Percentiles rank a stretch among this genome's conserved stretches.
These are phyloP conservation scores for Drosophila mimica DNA, from an alignment of 2,888 invertebrate species.

Conservation along the genomic window DNA sequence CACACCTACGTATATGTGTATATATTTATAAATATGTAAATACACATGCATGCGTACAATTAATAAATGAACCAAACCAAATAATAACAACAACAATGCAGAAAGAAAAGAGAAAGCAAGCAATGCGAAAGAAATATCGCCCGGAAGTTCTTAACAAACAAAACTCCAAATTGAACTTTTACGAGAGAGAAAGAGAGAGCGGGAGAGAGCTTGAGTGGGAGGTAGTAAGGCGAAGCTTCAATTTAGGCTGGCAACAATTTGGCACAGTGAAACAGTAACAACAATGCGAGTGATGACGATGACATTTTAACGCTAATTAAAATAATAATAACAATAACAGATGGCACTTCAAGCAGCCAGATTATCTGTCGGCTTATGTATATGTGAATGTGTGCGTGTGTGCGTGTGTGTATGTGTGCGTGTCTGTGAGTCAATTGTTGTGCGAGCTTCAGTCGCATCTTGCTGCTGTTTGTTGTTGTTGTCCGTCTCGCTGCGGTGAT, in stretches of 20 bases:
- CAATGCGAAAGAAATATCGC: slow-evolving; percentile 35
- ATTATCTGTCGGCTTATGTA: slow-evolving; percentile 54
- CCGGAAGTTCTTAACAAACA: slow-evolving; percentile 44
- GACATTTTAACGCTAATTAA: slow-evolving; percentile 77
- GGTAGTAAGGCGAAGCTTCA: slow-evolving; percentile 21
- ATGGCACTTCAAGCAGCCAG: slow-evolving; percentile 74
- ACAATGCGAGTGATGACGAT: slow-evolving; percentile 60
- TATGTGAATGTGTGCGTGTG: slow-evolving; percentile 17
- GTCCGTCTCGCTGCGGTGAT: slow-evolving; percentile 53
- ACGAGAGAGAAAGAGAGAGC: slow-evolving; percentile 3
- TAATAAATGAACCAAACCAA: slow-evolving; percentile 39
- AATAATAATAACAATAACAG: slow-evolving; percentile 74
- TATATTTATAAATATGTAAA: slow-evolving; percentile 5
- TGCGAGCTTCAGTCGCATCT: slow-evolving; percentile 43
- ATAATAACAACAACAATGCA: slow-evolving; percentile 30
- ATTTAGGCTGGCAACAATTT: slow-evolving; percentile 46
- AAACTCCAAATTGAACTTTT: slow-evolving; percentile 19
- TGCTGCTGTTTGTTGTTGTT: slow-evolving; percentile 16
- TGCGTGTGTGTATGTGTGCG: slow-evolving; percentile 48
- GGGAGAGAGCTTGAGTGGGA: neutral
- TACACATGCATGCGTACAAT: slow-evolving; percentile 24
- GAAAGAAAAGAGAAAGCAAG: slow-evolving; percentile 51
- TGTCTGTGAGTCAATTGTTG: slow-evolving; percentile 51
- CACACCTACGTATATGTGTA: slow-evolving; percentile 2
- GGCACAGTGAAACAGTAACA: slow-evolving; percentile 57